Base-by-base conservation (phyloP, 2,888 invertebrate genomes). In the Periphyllus acericola region DNA sequence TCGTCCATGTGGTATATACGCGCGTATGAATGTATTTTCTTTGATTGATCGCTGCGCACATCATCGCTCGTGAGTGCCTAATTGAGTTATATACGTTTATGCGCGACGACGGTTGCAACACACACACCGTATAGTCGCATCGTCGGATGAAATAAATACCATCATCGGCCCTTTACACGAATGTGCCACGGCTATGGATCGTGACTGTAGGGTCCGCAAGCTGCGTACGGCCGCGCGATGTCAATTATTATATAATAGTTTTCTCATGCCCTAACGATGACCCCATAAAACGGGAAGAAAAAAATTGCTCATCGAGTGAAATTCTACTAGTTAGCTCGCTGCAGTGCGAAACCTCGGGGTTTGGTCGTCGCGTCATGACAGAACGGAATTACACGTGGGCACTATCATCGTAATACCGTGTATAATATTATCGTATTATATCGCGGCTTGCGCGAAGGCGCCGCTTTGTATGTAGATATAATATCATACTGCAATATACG, bases 181-280 rank as follows among this genome's bases (percentile, higher is more conserved):
- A 46, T 52, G 36, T 74, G 55, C 83, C 36, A 29, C 75, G 34
- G 40, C 21, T 4, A 32, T 19, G 36, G 79, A 52, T 85, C 78
- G 78, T 79, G 78, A 71, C 85, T 85, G 19, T 78, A 74, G 72
- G 72, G 83, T 71, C 52, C 52, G 25, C n/a, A 29, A 14, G 29
- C 25, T 32, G 40, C 11, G 46, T 32, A 32, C 0, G 25, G 52
- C 21, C 17, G 21, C 19, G 25, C 68, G 36, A 86, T 55, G 79
- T 79, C 86, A 55, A 79, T 86, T 79, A 71, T 86, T 86, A 86
- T 79, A 79, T 71, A 86, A 86, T 11, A n/a, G 79, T 79, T 86
- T 86, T 86, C 86, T 79, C 86, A 55, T 86, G 79, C 79, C 72
- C 72, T 25, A 29, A 71, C 36, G 86, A 71, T 86, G 86, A 86